These are phyloP conservation scores for Drosophila peninsularis DNA, from an alignment of 2,888 invertebrate species.

Conservation along the genomic window DNA sequence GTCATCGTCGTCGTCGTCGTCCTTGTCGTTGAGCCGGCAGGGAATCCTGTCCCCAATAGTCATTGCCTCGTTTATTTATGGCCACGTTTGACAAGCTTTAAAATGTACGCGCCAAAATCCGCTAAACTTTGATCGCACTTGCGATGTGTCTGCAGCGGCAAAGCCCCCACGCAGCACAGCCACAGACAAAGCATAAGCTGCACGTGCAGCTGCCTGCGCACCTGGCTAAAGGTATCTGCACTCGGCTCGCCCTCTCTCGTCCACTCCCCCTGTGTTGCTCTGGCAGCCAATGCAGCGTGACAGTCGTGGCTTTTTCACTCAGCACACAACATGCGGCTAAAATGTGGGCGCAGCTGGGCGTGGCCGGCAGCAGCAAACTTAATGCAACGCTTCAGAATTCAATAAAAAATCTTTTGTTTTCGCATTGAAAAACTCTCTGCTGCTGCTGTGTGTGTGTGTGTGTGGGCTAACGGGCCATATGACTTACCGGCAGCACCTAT, in stretches of 20 bases:
- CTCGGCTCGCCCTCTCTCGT: not conserved
- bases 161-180: conserved; percentile 33
- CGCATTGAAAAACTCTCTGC: conserved; percentile 70
- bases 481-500: conserved; percentile 52
- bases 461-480: conserved; percentile 24
- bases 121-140: conserved; percentile 68
- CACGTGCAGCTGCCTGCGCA: conserved; percentile 56
- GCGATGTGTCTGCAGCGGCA: conserved; percentile 42
- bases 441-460: no score
- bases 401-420: conserved; percentile 81
- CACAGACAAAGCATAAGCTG: conserved; percentile 8
- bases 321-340: conserved; percentile 48
- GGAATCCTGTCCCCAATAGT: conserved; percentile 8
- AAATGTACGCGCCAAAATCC: conserved; percentile 49
- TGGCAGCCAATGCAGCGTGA: conserved; percentile 70
- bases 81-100: conserved; percentile 71
- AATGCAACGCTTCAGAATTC: conserved; percentile 66
- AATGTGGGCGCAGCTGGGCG: conserved; percentile 16
- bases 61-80: conserved; percentile 64
- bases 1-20: not conserved
- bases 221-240: conserved; percentile 27
- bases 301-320: conserved; percentile 71
- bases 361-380: conserved; percentile 16
- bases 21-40: not conserved
- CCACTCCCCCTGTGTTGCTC: not conserved